These are phyloP conservation scores for Heteronetta atricapilla DNA, from an alignment of 2,113 vertebrate species.

Conservation along the genomic window DNA sequence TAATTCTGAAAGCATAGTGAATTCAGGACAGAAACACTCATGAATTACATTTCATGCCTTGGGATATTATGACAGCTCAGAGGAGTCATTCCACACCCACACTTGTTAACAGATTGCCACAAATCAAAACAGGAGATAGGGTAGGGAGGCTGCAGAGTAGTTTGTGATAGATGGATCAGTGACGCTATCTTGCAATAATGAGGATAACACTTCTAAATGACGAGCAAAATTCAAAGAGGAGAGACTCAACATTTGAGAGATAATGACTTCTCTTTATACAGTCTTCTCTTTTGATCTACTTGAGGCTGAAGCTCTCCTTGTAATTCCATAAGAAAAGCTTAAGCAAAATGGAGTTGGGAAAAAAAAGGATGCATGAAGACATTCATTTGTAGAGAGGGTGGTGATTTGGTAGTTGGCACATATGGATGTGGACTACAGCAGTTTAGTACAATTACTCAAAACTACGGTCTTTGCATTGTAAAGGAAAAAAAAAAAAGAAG, in stretches of 20 bases:
- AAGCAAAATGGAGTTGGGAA: neutral
- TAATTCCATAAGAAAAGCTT: neutral
- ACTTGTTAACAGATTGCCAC: neutral
- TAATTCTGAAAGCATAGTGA: neutral
- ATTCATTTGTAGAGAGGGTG: neutral
- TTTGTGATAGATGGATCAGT: neutral
- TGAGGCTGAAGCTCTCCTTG: neutral
- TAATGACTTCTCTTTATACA: neutral
- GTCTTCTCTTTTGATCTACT: neutral
- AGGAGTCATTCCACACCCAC: neutral
- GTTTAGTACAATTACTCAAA: neutral
- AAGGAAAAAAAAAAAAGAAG: neutral
- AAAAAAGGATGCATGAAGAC: neutral
- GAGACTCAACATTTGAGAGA: neutral
- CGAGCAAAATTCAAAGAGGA: neutral
- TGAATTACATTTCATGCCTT: neutral
- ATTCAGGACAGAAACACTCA: neutral
- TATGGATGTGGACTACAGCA: fast-evolving
- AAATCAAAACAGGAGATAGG: neutral
- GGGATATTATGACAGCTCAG: constrained; percentile 9
- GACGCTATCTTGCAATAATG: neutral
- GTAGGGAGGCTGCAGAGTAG: neutral
- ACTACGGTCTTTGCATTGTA: neutral
- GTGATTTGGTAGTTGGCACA: fast-evolving
- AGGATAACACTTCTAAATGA: neutral